Base-by-base conservation (phyloP, 2,888 invertebrate genomes). In the Agapetus fuscipes region DNA sequence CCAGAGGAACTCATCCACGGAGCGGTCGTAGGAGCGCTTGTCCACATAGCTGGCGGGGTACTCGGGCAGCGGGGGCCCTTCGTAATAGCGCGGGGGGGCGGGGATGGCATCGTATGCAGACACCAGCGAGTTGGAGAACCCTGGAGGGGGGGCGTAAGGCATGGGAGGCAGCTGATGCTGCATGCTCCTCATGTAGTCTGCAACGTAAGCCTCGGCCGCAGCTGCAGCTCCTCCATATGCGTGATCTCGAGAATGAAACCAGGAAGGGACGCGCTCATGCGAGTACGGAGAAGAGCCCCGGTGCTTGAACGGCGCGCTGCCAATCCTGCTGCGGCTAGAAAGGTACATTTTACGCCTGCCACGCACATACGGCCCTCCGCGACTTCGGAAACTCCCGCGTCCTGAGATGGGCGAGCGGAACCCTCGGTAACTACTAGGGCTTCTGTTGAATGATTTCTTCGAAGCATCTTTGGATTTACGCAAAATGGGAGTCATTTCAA, bases 181-280 rank as follows among this genome's bases (percentile, higher is more conserved):
- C 83, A 87, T 85, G 17, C 83, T 83, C 20, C 87, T 73, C 83
- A 90, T 87, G 55, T 89, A 90, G 56, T 90, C 89, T 10, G 86
- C 87, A 17, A 87, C 84, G 59, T 86, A 87, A 1, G 86, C 86
- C 56, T 87, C 86, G n/a, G 86, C 86, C 9, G 78, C 79, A 3
- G 78, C 79, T 12, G 80, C 78, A 12, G 64, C 60, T 41, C 61
- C 59, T 37, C 58, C 58, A 49, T 67, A 69, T n/a, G 52, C 17
- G 3, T 38, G 36, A n/a, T 37, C 37, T 16, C 44, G 36, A 4
- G 37, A 17, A 26, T 74, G 71, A 55, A 79, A 80, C 76, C 80
- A 81, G 31, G 71, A 62, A 11, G 78, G 72, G 49, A 71, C 56
- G 33, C 62, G 67, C 2, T 34, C 38, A 3, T 32, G 4, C 15